Percentiles rank a stretch among this genome's conserved stretches.
These are phyloP conservation scores for Xestoiulus laeticollis DNA, from an alignment of 2,888 invertebrate genomes.

Conservation along the genomic window DNA sequence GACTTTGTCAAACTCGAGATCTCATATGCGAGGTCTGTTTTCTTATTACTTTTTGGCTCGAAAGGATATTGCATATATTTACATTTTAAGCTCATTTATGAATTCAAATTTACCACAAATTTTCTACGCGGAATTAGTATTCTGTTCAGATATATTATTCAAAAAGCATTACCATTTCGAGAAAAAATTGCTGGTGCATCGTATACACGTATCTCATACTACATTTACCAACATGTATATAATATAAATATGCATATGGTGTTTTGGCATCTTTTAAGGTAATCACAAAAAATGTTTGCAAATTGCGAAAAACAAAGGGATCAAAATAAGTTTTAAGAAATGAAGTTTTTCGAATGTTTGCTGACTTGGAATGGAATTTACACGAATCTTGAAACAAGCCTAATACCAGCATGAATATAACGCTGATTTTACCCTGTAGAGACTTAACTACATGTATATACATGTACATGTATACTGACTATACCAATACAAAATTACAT, in stretches of 20 bases:
- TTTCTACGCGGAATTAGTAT: neutral
- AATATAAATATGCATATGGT: no score
- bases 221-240: no score
- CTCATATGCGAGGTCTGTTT: neutral
- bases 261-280: neutral
- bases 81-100: slow-evolving; percentile 20
- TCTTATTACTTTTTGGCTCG: neutral
- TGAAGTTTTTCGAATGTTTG: neutral
- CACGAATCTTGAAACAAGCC: no score
- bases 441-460: no score
- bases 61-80: slow-evolving; percentile 29
- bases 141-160: neutral
- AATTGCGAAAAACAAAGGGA: neutral
- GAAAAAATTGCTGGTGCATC: neutral
- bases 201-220: neutral
- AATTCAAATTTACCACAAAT: neutral
- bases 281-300: neutral
- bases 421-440: no score
- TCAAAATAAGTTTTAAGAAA: neutral
- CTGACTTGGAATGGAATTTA: neutral
- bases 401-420: no score
- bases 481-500: no score
- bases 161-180: neutral
- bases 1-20: neutral
- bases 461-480: no score